A percentile compares a stretch with the other conserved stretches of the same genome.
Evolutionary conservation across 2,113 vertebrate genomes (phyloP).

Genomic region (Okapia johnstoni): DNA sequence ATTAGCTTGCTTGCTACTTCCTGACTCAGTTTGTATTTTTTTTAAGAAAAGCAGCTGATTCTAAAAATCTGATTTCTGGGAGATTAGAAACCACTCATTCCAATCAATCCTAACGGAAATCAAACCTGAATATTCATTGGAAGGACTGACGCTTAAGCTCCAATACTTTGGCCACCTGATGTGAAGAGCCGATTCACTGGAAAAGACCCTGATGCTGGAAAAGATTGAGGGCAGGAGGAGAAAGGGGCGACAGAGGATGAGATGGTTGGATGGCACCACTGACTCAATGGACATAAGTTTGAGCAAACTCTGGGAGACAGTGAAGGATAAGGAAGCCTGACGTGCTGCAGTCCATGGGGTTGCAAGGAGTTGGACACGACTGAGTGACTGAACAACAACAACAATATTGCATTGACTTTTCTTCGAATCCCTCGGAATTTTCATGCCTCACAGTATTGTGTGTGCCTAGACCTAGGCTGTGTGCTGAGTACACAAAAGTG

Average conservation of each 20-base stretch:
- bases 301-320: neutral
- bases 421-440: neutral
- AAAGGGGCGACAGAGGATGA: neutral
- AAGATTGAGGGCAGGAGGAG: neutral
- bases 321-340: neutral
- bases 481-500: neutral
- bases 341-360: neutral
- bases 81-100: neutral
- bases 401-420: neutral
- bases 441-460: neutral
- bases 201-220: neutral
- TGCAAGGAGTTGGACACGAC: neutral
- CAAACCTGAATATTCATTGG: neutral
- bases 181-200: neutral
- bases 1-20: neutral
- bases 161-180: neutral
- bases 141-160: neutral
- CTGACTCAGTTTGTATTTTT: neutral
- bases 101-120: neutral
- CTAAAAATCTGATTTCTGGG: neutral
- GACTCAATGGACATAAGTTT: neutral
- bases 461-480: no score
- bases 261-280: neutral
- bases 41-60: neutral
- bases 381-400: neutral